Base-by-base conservation (phyloP, 2,797 vertebrate genomes). In the Botia kubotai region DNA sequence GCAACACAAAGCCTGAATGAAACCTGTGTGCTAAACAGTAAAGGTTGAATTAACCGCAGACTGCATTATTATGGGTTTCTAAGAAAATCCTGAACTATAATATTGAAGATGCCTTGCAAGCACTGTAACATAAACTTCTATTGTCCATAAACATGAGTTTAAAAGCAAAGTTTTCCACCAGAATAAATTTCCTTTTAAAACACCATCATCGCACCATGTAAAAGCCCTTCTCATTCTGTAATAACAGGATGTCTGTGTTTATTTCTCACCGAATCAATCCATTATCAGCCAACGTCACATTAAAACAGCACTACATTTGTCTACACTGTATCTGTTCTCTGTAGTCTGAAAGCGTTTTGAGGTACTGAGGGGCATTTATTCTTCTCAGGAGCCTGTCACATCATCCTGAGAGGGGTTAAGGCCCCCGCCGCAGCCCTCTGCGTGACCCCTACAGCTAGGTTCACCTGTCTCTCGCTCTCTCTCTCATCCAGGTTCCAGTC, bases 291-390 rank as follows among this genome's bases (percentile, higher is more conserved):
- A 16, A 62, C 23, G 23, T 62, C 48, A 70, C 46, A 62, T 62
- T 70, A 4, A 33, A 33, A 70, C 17, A 39, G 16, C 17, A n/a
- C 3, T 26, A 26, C 23, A 26, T 26, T 17, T 12, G 63, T 66
- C 16, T 26, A 7, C n/a, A 16, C 26, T 77, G 65, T n/a, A n/a
- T 57, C 14, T 26, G 21, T 46, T 70, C 23, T 60, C 2, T 16
- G 17, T 69, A 77, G 66, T 66, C 53, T 48, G n/a, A 8, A 69
- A 78, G 57, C 36, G 66, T 78, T 70, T 14, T 0, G 12, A 70
- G 55, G 50, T 7, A 65, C 53, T 33, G 48, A 83, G 76, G 84
- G 79, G 74, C 82, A 80, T 82, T 80, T 66, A 80, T 84, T 81
- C 65, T 36, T 39, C 26, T 75, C 65, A 26, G 50, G 70, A 75